A percentile compares a stretch with the other conserved stretches of the same genome.
These are phyloP conservation scores for Ptilorrhoa leucosticta DNA, from an alignment of 2,113 vertebrate species.

Conservation along the genomic window DNA sequence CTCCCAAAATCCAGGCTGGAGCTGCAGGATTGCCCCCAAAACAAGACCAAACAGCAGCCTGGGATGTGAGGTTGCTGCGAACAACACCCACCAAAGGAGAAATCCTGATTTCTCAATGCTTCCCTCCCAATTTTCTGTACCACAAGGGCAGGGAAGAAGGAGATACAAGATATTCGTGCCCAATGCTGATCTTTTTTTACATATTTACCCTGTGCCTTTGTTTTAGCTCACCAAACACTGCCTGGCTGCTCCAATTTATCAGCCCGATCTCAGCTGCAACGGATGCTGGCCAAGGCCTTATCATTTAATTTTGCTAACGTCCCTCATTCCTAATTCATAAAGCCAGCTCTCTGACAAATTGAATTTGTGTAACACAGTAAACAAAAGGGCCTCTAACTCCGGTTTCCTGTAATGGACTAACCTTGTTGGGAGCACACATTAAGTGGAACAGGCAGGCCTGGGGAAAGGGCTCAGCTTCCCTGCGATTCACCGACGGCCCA, in stretches of 20 bases:
- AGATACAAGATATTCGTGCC: not conserved
- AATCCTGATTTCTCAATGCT: not conserved
- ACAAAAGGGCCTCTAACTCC: conserved; percentile 24
- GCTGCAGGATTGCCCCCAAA: not conserved
- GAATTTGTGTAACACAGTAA: conserved; percentile 63
- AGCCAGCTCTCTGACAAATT: conserved; percentile 50
- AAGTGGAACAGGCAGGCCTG: not conserved
- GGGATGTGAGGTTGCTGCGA: not conserved
- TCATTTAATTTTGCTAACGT: conserved; percentile 15
- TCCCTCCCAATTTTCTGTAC: not conserved
- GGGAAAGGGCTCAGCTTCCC: not conserved
- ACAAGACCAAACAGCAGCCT: fast-evolving
- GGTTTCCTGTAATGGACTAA: conserved; percentile 13
- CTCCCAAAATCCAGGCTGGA: not conserved
- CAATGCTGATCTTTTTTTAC: not conserved
- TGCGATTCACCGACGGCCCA: not conserved
- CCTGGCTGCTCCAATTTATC: not conserved
- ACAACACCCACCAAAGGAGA: not conserved
- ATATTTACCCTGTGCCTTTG: not conserved
- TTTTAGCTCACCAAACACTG: not conserved
- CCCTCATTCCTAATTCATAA: conserved; percentile 60
- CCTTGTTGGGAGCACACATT: conserved; percentile 20
- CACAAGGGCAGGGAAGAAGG: not conserved
- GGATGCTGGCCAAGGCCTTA: not conserved
- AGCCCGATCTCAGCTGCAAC: not conserved